Conservation (phyloP, 1,140 invertebrate genomes). For the Contarinia nasturtii region DNA sequence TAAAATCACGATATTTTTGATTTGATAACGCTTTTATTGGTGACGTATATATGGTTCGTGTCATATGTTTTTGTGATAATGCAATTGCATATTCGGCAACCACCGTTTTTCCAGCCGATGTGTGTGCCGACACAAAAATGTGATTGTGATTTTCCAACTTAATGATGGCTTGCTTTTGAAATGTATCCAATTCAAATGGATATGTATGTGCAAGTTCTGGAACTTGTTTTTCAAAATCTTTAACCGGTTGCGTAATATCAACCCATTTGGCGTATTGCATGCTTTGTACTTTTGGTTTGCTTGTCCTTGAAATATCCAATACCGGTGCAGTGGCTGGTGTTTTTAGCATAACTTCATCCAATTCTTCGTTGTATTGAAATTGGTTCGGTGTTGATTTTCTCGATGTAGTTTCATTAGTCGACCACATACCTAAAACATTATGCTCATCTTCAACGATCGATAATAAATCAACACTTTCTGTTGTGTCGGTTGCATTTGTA, state of each 20-base stretch:
- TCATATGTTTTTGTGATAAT: slow-evolving; percentile 79
- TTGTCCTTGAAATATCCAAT: slow-evolving; percentile 28
- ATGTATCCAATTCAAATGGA: slow-evolving; percentile 88
- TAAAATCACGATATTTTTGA: slow-evolving; percentile 98
- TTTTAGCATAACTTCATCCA: background rate
- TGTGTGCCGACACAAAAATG: slow-evolving; percentile 97
- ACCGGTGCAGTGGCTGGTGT: slow-evolving; percentile 8
- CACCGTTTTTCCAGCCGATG: slow-evolving; percentile 97
- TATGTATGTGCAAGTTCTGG: slow-evolving; percentile 73
- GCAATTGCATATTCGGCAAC: slow-evolving; percentile 98
- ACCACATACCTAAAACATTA: slow-evolving; percentile 9
- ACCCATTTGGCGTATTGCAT: slow-evolving; percentile 74
- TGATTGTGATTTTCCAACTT: slow-evolving; percentile 85
- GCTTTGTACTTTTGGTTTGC: slow-evolving; percentile 14
- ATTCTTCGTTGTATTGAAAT: background rate
- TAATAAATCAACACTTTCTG: slow-evolving; percentile 11
- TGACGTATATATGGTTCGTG: slow-evolving; percentile 93
- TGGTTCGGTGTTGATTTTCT: background rate
- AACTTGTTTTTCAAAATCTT: slow-evolving; percentile 64
- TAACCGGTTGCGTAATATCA: slow-evolving; percentile 57
- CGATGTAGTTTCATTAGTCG: background rate
- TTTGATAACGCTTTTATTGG: slow-evolving; percentile 99
- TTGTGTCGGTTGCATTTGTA: background rate
- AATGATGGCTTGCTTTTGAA: slow-evolving; percentile 92
- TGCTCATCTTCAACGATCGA: slow-evolving; percentile 16